Conservation (phyloP, 2,888 invertebrate genomes). For the Trissonchulus sp. region DNA sequence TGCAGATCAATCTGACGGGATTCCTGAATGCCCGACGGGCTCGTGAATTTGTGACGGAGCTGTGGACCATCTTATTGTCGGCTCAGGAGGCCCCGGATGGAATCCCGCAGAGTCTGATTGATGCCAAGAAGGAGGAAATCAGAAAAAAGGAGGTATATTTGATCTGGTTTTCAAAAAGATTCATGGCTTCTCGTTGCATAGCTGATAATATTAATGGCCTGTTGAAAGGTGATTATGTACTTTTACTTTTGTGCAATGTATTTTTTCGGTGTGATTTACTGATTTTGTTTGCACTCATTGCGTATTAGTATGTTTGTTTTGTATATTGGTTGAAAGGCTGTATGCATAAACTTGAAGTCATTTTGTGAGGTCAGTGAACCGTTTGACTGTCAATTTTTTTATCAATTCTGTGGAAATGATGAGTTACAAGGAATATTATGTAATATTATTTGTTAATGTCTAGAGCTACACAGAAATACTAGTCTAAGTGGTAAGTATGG, state of each 20-base stretch:
- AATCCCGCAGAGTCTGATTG: conserved; percentile 86
- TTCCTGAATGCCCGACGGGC: conserved; percentile 97
- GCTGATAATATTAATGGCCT: conserved; percentile 8
- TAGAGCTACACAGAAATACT: no score
- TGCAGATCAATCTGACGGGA: conserved; percentile 99
- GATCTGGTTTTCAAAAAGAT: conserved; percentile 17
- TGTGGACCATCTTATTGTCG: conserved; percentile 88
- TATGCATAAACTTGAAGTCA: no score
- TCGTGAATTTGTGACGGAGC: conserved; percentile 89
- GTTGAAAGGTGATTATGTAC: conserved; percentile 1
- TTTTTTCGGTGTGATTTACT: neutral
- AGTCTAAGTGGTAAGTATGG: no score
- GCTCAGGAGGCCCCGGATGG: conserved; percentile 92
- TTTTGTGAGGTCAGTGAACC: no score
- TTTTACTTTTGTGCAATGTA: neutral
- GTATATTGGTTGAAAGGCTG: no score
- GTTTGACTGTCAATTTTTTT: no score
- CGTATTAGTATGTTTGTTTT: no score
- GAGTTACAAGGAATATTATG: no score
- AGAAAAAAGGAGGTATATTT: conserved; percentile 73
- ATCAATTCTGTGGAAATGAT: conserved; percentile 9
- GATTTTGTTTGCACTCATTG: neutral
- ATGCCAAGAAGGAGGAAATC: conserved; percentile 93
- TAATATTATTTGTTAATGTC: no score
- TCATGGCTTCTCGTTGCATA: conserved; percentile 21